phyloP scores from a whole-genome alignment of 2,888 invertebrate genomes.

The Clivina fossor region DNA sequence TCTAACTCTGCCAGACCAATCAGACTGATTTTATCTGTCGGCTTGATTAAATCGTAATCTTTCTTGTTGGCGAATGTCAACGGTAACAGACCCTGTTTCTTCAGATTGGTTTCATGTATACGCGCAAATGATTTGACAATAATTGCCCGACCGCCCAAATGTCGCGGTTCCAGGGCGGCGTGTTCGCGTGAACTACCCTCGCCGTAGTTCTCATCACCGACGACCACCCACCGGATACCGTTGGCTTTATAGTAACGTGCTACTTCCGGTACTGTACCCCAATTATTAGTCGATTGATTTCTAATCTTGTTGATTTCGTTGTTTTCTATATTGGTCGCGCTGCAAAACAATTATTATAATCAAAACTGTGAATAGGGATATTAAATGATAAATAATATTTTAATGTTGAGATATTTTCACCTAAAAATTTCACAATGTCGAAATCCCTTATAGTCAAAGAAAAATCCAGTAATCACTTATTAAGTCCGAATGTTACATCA shows the following conservation, averaged over 20 bases:
- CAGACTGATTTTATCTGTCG: conserved; percentile 74
- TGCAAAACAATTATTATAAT: too few species aligned
- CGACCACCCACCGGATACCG: conserved; percentile 82
- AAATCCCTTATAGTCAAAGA: too few species aligned
- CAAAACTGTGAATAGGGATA: too few species aligned
- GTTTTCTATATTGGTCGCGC: conserved; percentile 83
- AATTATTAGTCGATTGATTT: conserved; percentile 84
- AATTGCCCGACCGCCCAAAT: conserved; percentile 92
- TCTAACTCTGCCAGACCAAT: conserved; percentile 78
- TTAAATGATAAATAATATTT: too few species aligned
- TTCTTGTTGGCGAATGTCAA: conserved; percentile 89
- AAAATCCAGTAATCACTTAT: too few species aligned
- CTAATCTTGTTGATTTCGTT: conserved; percentile 90
- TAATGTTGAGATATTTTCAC: too few species aligned
- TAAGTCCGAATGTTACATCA: too few species aligned
- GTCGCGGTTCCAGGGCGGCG: conserved; percentile 96
- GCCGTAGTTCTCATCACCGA: conserved; percentile 85
- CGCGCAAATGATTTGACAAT: conserved; percentile 99
- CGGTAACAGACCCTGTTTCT: conserved; percentile 97
- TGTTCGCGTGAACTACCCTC: conserved; percentile 95
- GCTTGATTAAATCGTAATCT: conserved; percentile 95
- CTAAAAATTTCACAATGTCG: too few species aligned
- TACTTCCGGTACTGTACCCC: conserved; percentile 90
- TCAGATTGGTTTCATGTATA: conserved; percentile 98
- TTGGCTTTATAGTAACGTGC: conserved; percentile 93